Conservation (phyloP, 2,888 invertebrate genomes). For the Caenorhabditis zanzibari region DNA sequence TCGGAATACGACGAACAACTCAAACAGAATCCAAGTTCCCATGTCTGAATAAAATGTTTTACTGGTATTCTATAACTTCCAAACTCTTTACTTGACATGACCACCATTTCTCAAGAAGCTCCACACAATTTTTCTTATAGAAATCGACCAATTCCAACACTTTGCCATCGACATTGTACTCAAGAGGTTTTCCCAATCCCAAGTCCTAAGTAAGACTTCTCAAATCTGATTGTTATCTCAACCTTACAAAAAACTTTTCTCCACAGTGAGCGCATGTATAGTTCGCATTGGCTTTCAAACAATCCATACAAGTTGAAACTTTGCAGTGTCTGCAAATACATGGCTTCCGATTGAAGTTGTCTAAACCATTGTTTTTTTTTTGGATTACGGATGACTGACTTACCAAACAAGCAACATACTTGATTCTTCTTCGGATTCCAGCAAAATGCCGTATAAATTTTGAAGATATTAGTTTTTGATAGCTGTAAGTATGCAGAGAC, state of each 20-base stretch:
- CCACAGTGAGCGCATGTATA: conserved; percentile 16
- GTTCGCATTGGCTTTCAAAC: not conserved
- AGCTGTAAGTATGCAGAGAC: not conserved
- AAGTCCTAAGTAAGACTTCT: not conserved
- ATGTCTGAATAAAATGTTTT: not conserved
- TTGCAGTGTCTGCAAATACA: not conserved
- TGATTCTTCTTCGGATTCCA: not conserved
- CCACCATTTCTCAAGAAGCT: conserved; percentile 24
- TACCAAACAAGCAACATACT: conserved; percentile 23
- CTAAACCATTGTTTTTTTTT: conserved; percentile 7
- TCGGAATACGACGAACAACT: conserved; percentile 25
- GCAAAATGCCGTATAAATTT: conserved; percentile 17
- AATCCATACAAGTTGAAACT: conserved; percentile 10
- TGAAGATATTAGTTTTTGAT: not conserved
- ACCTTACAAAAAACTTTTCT: not conserved
- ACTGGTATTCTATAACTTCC: not conserved
- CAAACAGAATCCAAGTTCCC: conserved; percentile 30
- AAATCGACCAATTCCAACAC: not conserved
- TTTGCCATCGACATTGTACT: not conserved
- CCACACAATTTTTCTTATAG: conserved; percentile 12
- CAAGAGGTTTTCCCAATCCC: not conserved
- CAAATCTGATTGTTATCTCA: not conserved
- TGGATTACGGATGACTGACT: not conserved
- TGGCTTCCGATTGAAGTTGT: not conserved
- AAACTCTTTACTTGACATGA: not conserved